Base-by-base conservation (phyloP, 2,888 invertebrate species). In the Celastrina argiolus region DNA sequence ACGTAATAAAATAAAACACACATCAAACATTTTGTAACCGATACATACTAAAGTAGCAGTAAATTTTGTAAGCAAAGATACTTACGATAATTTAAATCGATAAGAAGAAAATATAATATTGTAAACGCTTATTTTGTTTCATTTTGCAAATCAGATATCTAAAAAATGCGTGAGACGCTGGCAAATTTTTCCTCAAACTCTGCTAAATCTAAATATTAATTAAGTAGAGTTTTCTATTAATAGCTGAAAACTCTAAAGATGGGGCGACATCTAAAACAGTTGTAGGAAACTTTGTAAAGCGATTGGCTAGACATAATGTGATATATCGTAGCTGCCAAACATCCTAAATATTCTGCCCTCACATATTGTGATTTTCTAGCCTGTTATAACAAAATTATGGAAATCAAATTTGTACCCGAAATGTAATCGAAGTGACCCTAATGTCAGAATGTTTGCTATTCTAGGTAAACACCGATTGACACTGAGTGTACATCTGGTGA, bases 401-500 rank as follows among this genome's bases (percentile, higher is more conserved):
- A 81, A 87, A 88, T 86, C 83, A 78, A 87, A 86, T 89, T 83
- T 82, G 76, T 80, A 77, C 81, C 36, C 82, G 78, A 80, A 85
- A 81, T 78, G 79, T 78, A 76, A 78, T 70, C 73, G 75, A 73
- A 88, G 81, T 89, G 90, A 90, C 90, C 90, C 89, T 78, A 78
- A 74, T 75, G 74, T 72, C 81, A 72, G 75, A 84, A 83, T 88
- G 84, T 90, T 90, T 90, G 88, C 81, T 88, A 79, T 86, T 85
- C 87, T 86, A 81, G 81, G 90, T 88, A 91, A 91, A 89, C 84
- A 91, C 88, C 88, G 89, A 90, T 88, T 90, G 90, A 91, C 90
- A 82, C 83, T 72, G 81, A 88, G 84, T 85, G 88, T 90, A 90
- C 91, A 91, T 88, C 90, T 91, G 91, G 87, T 84, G 81, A 74